Base-by-base conservation (phyloP, 2,797 vertebrate species). In the Siniperca scherzeri region DNA sequence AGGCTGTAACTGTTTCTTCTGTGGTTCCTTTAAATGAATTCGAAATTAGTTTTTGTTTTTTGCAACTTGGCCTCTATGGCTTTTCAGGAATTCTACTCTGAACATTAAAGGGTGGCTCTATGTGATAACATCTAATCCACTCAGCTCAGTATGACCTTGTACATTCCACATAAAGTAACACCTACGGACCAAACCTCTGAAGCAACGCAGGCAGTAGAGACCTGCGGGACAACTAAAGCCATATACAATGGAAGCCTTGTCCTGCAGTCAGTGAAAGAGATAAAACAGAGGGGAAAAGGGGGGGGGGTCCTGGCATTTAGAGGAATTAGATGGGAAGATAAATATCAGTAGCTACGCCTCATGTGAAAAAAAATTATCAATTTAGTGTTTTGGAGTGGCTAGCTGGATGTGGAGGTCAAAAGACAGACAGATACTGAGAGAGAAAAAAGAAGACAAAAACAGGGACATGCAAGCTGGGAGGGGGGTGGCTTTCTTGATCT, bases 81-180 rank as follows among this genome's bases (percentile, higher is more conserved):
- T n/a, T 66, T 72, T 64, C 12, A 72, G 57, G 62, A 79, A 78
- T 81, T 73, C 25, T 59, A 2, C 30, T 74, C 21, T 38, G 25
- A 40, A 89, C 44, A 77, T 76, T 78, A 83, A 73, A 83, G 50
- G 66, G 60, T 48, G 21, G 22, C 61, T 72, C 25, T 82, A 55
- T 80, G 70, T 69, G 84, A 88, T 84, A 78, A 69, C 50, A 89
- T 91, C 78, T 60, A 60, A 85, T 78, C 62, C 57, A 57, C 59
- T 81, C 48, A 13, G 60, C 78, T 78, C 74, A 61, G 83, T 46
- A 60, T 80, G 82, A 90, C 82, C 73, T 70, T 75, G 56, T 50
- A 75, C 88, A 91, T 88, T 89, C 80, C 86, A 83, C 68, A 89
- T 85, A 44, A 86, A 89, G 81, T 27, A 57, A 89, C 80, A 91